phyloP scores from a whole-genome alignment of 1,140 invertebrate species.

The Scaptomyza hsui region DNA sequence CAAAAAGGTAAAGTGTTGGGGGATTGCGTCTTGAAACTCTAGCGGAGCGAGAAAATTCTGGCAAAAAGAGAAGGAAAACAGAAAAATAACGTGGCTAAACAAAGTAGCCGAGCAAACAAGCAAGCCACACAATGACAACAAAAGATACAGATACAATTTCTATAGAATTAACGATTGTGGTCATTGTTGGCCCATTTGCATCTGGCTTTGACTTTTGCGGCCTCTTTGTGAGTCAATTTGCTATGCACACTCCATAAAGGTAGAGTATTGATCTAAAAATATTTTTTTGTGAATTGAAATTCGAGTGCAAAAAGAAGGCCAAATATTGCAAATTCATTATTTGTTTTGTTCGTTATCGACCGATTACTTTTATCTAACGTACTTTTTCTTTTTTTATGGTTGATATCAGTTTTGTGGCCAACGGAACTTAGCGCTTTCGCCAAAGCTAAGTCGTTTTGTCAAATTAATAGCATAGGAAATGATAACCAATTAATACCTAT shows the following conservation, averaged over 20 bases:
- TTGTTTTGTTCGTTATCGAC: slow-evolving; percentile 18
- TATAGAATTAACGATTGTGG: background rate
- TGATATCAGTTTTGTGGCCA: slow-evolving; percentile 12
- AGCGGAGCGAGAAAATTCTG: slow-evolving; percentile 33
- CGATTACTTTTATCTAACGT: slow-evolving; percentile 34
- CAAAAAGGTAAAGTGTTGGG: background rate
- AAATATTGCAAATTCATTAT: slow-evolving; percentile 9
- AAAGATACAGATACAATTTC: slow-evolving; percentile 10
- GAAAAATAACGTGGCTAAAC: background rate
- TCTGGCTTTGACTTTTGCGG: background rate
- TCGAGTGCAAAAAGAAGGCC: background rate
- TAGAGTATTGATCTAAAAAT: background rate
- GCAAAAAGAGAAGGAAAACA: slow-evolving; percentile 3
- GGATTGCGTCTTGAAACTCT: slow-evolving; percentile 1
- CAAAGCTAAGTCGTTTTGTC: background rate
- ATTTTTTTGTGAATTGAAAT: background rate
- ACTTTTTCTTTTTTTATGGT: slow-evolving; percentile 3
- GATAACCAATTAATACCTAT: background rate
- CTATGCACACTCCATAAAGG: background rate
- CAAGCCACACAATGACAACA: background rate
- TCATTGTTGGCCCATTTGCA: slow-evolving; percentile 5
- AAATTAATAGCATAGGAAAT: slow-evolving; percentile 21
- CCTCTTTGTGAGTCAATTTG: slow-evolving; percentile 4
- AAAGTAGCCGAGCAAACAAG: slow-evolving; percentile 13
- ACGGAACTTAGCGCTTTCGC: slow-evolving; percentile 24